phyloP scores from a whole-genome alignment of 2,888 invertebrate genomes.

The Dexiosoma caninum region DNA sequence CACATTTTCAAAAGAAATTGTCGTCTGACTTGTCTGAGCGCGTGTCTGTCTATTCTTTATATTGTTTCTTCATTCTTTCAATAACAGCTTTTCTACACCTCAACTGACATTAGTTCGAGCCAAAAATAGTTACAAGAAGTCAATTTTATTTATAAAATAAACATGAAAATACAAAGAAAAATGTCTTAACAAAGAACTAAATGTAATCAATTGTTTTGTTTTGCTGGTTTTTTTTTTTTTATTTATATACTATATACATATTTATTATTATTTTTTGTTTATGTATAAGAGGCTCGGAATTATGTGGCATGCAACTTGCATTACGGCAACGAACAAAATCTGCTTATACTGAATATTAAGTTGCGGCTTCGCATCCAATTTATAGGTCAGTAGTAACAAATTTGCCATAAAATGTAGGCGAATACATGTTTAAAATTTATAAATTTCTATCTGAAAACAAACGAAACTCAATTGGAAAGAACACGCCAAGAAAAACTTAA shows the following conservation, averaged over 20 bases:
- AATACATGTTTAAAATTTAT: slow-evolving; percentile 55
- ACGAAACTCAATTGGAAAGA: slow-evolving; percentile 9
- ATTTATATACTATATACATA: no score
- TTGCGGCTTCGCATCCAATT: slow-evolving; percentile 68
- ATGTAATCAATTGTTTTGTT: slow-evolving; percentile 39
- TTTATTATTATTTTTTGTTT: no score
- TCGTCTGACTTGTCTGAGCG: slow-evolving; percentile 45
- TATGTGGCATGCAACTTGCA: slow-evolving; percentile 59
- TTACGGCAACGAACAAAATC: not conserved
- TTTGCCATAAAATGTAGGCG: slow-evolving; percentile 66
- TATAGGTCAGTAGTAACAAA: slow-evolving; percentile 76
- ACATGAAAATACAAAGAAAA: slow-evolving; percentile 20
- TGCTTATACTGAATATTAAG: slow-evolving; percentile 15
- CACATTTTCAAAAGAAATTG: slow-evolving; percentile 51
- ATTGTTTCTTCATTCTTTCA: slow-evolving; percentile 23
- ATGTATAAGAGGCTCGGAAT: slow-evolving; percentile 35
- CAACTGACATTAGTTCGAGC: slow-evolving; percentile 26
- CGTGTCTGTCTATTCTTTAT: not conserved
- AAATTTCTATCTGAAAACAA: slow-evolving; percentile 36
- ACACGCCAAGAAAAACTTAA: slow-evolving; percentile 17
- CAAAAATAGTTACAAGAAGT: slow-evolving; percentile 45
- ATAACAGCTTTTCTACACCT: not conserved
- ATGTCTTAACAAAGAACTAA: slow-evolving; percentile 4
- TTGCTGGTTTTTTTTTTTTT: not conserved
- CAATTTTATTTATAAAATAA: slow-evolving; percentile 53